Evolutionary conservation across 64 coral and sea anemone genomes (phyloP).

Genomic region (Montipora capricornis): DNA sequence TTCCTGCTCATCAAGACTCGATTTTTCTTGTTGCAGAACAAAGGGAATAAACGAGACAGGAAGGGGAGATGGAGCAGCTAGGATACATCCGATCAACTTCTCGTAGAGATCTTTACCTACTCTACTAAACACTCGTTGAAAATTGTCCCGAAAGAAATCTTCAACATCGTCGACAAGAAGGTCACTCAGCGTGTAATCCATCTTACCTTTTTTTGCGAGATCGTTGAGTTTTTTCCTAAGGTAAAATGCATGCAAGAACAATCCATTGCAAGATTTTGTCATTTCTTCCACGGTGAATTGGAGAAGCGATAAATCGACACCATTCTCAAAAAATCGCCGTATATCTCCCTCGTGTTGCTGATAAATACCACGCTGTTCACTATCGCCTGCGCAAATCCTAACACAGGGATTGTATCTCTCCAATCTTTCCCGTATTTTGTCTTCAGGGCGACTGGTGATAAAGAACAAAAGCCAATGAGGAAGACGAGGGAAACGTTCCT

Average conservation of each 20-base stretch:
- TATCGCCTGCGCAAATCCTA: constrained; percentile 29
- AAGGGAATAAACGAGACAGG: constrained; percentile 53
- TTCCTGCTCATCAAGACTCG: constrained; percentile 17
- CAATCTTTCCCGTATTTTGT: not conserved
- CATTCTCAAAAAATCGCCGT: not conserved
- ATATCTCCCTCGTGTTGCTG: constrained; percentile 40
- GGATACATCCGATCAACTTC: constrained; percentile 63
- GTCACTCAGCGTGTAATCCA: not conserved
- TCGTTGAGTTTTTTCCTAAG: not conserved
- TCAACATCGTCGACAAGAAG: constrained; percentile 16
- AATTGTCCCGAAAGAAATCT: constrained; percentile 53
- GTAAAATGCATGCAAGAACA: constrained; percentile 38
- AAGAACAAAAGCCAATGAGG: constrained; percentile 45
- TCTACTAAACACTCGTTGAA: constrained; percentile 40
- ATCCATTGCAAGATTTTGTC: constrained; percentile 11
- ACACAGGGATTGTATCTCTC: no score
- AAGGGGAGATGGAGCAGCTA: constrained; percentile 57
- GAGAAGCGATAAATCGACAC: not conserved
- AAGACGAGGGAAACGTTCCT: not conserved
- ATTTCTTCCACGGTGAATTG: constrained; percentile 5
- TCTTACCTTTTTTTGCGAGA: not conserved
- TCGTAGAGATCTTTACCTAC: constrained; percentile 39
- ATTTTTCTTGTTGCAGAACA: not conserved
- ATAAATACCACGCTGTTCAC: not conserved
- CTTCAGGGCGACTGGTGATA: constrained; percentile 49